Evolutionary conservation across 2,113 vertebrate species (phyloP), one percentile per base, ranked within the genome.

Genomic region (Otis tarda): DNA sequence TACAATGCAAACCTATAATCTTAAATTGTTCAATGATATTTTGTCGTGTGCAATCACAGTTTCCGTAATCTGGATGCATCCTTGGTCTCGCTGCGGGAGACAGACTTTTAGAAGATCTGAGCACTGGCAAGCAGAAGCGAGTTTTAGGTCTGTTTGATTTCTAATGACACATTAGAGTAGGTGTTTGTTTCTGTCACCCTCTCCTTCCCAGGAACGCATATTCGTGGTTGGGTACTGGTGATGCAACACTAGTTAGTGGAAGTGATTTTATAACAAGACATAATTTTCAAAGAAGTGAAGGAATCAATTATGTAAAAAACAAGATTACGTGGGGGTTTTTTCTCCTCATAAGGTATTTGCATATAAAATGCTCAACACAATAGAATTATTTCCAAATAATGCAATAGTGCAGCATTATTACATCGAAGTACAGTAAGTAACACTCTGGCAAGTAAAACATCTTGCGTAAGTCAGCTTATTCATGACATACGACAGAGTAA

Each of bases 81-180:
- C 89, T n/a, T 16, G 65, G 65, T 91, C 70, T 93, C 17, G 3
- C 53, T 94, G 95, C 49, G 0, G 21, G 31, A 85, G 87, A 95
- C 87, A 94, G 91, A 79, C 82, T 96, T 94, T 68, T 5, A 93
- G 67, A 81, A 63, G 84, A 87, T 84, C 69, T 78, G 73, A 89
- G 74, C 73, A 60, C 53, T 90, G 93, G 93, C 57, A 88, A 70
- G 76, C 56, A 94, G 89, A 87, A 91, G 71, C 87, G 89, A 87
- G 65, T 91, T 95, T 91, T 82, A 94, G 93, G 83, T 93, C 95
- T 94, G 92, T 95, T 91, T 97, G 94, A 97, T 97, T 97, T 96
- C 94, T 96, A 96, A 97, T 95, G 95, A 96, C 86, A 96, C 92
- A 94, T 74, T 85, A 87, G 94, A 95, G 90, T 87, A 95, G 88